A percentile compares a stretch with the other conserved stretches of the same genome.
These are phyloP conservation scores for Heteractis magnifica DNA, from an alignment of 92 coral and sea anemone genomes.

Conservation along the genomic window DNA sequence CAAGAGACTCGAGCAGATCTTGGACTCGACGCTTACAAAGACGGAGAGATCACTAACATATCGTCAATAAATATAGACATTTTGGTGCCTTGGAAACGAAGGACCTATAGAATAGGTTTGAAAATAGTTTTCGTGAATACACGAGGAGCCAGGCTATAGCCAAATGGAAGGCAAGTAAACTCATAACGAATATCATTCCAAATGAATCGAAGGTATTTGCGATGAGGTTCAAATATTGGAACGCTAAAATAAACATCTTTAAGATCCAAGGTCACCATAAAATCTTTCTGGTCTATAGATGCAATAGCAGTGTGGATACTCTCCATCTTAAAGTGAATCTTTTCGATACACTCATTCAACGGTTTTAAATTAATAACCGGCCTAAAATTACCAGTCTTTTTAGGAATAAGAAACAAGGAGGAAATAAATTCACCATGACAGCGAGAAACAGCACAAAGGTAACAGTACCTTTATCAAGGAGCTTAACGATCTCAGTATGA, in stretches of 20 bases:
- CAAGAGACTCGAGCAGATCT: too few relatives aligned
- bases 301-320: not conserved
- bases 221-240: not conserved
- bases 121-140: too few relatives aligned
- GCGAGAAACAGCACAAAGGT: too few relatives aligned
- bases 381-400: not conserved
- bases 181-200: slow-evolving; percentile 32
- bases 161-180: slow-evolving; percentile 57
- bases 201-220: slow-evolving; percentile 49
- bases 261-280: not conserved
- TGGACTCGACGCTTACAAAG: too few relatives aligned
- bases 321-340: not conserved
- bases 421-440: too few relatives aligned
- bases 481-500: too few relatives aligned
- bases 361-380: not conserved
- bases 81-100: too few relatives aligned
- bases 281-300: not conserved
- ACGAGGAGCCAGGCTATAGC: slow-evolving; percentile 50
- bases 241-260: not conserved
- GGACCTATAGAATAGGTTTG: too few relatives aligned
- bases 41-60: too few relatives aligned
- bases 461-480: too few relatives aligned
- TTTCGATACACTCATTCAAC: not conserved
- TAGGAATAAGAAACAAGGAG: not conserved
- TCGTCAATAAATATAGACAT: too few relatives aligned